Base-by-base conservation (phyloP, 2,797 vertebrate genomes). In the Babyrousa celebensis region DNA sequence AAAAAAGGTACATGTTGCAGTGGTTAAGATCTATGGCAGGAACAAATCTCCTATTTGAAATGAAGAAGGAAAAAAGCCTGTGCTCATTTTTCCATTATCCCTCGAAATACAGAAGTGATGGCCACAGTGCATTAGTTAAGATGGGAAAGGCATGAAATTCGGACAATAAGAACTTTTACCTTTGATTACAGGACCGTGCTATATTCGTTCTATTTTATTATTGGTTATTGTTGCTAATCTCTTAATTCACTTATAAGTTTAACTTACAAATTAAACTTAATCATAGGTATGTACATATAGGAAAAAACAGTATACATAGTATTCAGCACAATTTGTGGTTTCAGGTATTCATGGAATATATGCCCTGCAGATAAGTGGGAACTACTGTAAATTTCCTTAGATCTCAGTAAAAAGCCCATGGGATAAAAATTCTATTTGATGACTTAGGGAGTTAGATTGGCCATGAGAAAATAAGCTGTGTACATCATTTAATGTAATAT, bases 351-450 rank as follows among this genome's bases (percentile, higher is more conserved):
- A 78, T 78, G 25, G 75, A 23, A 32, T n/a, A 36, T 58, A 58
- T 9, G n/a, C n/a, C 29, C 54, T 78, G 54, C 54, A 78, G 6
- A 23, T 58, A 58, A 78, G 75, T 78, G 12, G 56, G 15, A 7
- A 58, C n/a, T 23, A 36, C 12, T 78, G 12, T 56, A 36, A 32
- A 14, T 92, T 84, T 95, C n/a, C 63, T 86, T 83, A n/a, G 58
- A 85, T 85, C 77, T 85, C 17, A 68, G 54, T 21, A 67, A 67
- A 92, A 82, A 62, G 27, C 2, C 65, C 54, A 85, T 16, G 54
- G 25, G 12, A 48, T 79, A 91, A 70, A 89, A 75, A 82, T 85
- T 65, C 21, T 91, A 29, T 60, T 77, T 89, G 74, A 72, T 67
- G 60, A 67, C 32, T 77, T 86, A 62, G 27, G 32, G 89, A 17